Evolutionary conservation across 2,113 vertebrate species (phyloP).

Genomic region (Sphyrna mokarran): DNA sequence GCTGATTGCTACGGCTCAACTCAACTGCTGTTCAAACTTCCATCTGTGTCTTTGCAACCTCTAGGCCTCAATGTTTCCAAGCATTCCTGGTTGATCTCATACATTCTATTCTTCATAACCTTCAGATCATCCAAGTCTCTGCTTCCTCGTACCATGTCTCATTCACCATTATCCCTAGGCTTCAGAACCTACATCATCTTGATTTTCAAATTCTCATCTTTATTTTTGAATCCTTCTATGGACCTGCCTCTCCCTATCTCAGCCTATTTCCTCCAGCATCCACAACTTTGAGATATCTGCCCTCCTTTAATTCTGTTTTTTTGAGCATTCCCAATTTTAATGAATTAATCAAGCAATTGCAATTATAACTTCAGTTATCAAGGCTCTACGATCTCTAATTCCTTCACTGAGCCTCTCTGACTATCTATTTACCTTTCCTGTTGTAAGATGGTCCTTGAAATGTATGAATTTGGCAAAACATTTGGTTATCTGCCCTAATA

Average conservation of each 20-base stretch:
- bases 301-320: not conserved
- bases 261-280: not conserved
- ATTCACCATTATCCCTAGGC: not conserved
- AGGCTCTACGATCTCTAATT: not conserved
- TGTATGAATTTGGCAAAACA: not conserved
- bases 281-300: not conserved
- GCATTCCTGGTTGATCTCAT: not conserved
- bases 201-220: not conserved
- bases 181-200: not conserved
- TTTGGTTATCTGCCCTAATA: not conserved
- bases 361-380: not conserved
- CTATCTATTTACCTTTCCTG: not conserved
- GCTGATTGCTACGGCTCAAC: too few species aligned
- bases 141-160: not conserved
- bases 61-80: too few species aligned
- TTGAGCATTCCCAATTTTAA: not conserved
- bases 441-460: not conserved
- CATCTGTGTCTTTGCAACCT: too few species aligned
- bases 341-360: not conserved
- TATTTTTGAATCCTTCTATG: not conserved
- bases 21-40: too few species aligned
- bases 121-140: not conserved
- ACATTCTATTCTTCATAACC: not conserved
- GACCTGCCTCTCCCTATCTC: not conserved
- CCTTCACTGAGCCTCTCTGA: not conserved